Conservation (phyloP, 2,797 vertebrate species). For the Vespertilio murinus region DNA sequence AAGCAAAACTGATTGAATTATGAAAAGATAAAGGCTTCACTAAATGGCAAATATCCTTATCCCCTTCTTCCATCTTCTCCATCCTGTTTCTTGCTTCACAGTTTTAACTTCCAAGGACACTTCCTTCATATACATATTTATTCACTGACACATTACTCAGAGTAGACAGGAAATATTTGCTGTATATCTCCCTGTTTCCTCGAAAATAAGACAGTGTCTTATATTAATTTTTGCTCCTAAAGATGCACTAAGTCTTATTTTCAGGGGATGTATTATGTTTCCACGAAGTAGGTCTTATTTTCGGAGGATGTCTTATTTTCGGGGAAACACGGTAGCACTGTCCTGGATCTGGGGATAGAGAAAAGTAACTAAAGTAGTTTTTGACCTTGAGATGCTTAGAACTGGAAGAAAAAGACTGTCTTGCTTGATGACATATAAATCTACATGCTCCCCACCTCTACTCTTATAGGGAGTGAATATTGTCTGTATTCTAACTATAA, state of each 20-base stretch:
- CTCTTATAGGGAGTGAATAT: background rate
- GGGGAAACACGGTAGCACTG: too few relatives aligned
- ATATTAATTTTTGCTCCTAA: too few relatives aligned
- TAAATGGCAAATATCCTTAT: background rate
- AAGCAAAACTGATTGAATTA: slow-evolving; percentile 38
- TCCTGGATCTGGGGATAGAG: background rate
- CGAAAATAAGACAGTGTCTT: too few relatives aligned
- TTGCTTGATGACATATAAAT: background rate
- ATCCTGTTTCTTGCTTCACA: background rate
- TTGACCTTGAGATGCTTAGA: background rate
- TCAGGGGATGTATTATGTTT: too few relatives aligned
- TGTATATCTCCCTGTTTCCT: too few relatives aligned
- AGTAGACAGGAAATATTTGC: background rate
- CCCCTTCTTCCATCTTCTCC: background rate
- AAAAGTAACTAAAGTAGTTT: background rate
- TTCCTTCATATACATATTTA: background rate
- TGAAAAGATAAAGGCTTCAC: slow-evolving; percentile 1
- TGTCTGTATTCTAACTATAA: background rate
- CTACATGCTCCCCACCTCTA: background rate
- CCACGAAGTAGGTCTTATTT: too few relatives aligned
- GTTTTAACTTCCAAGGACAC: background rate
- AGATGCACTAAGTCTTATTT: too few relatives aligned
- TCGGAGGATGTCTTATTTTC: too few relatives aligned
- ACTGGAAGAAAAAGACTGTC: background rate
- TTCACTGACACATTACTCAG: background rate